Percentiles rank a stretch among this genome's conserved stretches.
Conservation (phyloP, 2,797 vertebrate species). For the Falco cherrug region DNA sequence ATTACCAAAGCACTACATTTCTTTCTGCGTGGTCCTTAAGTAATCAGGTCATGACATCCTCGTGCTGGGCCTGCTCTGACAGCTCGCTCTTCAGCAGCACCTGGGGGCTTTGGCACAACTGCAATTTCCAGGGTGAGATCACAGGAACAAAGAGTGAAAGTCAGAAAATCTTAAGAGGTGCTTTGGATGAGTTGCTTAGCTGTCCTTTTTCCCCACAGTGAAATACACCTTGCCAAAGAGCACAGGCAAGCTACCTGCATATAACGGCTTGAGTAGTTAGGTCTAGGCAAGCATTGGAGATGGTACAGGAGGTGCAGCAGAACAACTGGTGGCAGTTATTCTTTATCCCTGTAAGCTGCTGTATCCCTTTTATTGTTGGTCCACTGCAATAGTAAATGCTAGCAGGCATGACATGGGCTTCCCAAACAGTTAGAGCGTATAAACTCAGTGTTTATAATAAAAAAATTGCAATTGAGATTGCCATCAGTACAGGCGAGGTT, state of each 20-base stretch:
- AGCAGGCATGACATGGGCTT: fast-evolving
- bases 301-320: neutral
- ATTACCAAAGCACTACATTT: neutral
- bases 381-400: neutral
- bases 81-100: neutral
- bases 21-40: neutral
- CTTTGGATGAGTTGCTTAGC: neutral
- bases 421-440: neutral
- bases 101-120: neutral
- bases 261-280: neutral
- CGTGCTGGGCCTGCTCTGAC: neutral
- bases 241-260: neutral
- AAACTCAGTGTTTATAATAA: neutral
- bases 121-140: neutral
- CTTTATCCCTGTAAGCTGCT: neutral
- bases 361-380: neutral
- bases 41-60: neutral
- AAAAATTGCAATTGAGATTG: neutral
- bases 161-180: neutral
- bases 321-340: neutral
- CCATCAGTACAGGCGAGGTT: neutral
- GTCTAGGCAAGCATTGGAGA: neutral
- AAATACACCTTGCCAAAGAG: neutral
- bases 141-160: neutral
- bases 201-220: neutral